A percentile compares a stretch with the other conserved stretches of the same genome.
Evolutionary conservation across 1,140 invertebrate genomes (phyloP).

Genomic region (Drosophila sproati): DNA sequence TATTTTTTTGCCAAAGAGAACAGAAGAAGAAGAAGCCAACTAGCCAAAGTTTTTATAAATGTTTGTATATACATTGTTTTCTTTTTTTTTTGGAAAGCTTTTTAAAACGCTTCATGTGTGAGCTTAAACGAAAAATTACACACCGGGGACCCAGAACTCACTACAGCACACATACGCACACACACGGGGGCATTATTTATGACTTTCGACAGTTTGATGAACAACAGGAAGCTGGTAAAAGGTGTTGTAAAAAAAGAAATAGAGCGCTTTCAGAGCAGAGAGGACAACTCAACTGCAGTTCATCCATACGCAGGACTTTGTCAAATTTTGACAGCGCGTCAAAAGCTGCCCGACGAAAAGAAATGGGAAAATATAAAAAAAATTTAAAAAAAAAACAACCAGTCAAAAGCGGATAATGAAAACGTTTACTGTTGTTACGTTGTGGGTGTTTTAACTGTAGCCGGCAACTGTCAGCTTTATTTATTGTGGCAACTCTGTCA

Average conservation of each 20-base stretch:
- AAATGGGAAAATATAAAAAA: not conserved
- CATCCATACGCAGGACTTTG: constrained; percentile 39
- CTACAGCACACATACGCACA: not conserved
- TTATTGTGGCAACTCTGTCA: constrained; percentile 24
- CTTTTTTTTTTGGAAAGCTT: not conserved
- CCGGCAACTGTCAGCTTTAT: constrained; percentile 39
- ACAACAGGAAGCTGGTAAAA: constrained; percentile 12
- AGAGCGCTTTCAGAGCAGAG: constrained; percentile 6
- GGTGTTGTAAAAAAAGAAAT: constrained; percentile 9
- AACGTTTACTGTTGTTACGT: constrained; percentile 18
- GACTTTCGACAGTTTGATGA: constrained; percentile 53
- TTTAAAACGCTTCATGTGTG: constrained; percentile 36
- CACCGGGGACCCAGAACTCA: constrained; percentile 33
- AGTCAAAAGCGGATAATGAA: constrained; percentile 12
- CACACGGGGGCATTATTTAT: constrained; percentile 50
- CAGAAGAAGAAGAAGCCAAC: not conserved
- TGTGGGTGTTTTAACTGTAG: constrained; percentile 30
- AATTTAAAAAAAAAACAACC: not conserved
- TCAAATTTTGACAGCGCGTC: constrained; percentile 56
- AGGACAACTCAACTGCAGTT: constrained; percentile 27
- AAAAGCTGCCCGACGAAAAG: constrained; percentile 26
- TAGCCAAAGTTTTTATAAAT: not conserved
- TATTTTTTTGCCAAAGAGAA: not conserved
- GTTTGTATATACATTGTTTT: constrained; percentile 1
- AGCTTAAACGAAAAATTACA: constrained; percentile 50